phyloP scores from a whole-genome alignment of 2,797 vertebrate genomes.

The Adelosebastes latens region DNA sequence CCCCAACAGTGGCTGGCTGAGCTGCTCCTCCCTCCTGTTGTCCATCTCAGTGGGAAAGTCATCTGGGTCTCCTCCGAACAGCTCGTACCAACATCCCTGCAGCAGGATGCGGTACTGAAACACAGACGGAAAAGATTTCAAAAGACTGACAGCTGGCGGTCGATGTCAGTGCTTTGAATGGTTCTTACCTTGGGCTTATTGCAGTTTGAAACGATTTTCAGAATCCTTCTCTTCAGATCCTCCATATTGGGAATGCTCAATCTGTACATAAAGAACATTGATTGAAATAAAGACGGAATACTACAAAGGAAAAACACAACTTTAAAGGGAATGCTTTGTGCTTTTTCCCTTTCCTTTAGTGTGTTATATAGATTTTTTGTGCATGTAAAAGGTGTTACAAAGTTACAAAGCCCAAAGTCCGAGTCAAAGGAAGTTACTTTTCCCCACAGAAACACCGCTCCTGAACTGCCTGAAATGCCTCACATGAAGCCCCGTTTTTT shows the following conservation, averaged over 20 bases:
- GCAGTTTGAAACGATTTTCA: slow-evolving; percentile 94
- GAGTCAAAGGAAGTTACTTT: no score
- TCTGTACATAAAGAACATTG: slow-evolving; percentile 71
- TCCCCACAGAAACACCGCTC: no score
- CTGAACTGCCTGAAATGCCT: no score
- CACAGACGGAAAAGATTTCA: not conserved
- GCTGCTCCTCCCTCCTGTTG: slow-evolving; percentile 80
- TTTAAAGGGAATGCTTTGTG: not conserved
- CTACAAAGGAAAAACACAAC: not conserved
- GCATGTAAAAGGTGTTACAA: no score
- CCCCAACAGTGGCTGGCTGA: slow-evolving; percentile 91
- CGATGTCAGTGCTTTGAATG: not conserved
- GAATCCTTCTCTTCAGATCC: slow-evolving; percentile 91
- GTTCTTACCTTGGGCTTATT: slow-evolving; percentile 92
- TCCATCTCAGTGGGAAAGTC: slow-evolving; percentile 93
- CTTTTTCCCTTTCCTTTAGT: no score
- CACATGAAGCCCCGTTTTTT: no score
- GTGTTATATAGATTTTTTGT: no score
- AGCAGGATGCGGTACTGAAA: slow-evolving; percentile 94
- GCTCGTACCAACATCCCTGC: slow-evolving; percentile 92
- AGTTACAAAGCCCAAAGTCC: no score
- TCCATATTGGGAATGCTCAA: slow-evolving; percentile 96
- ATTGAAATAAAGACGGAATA: not conserved
- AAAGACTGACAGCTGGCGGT: not conserved
- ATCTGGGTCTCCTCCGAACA: slow-evolving; percentile 91